Base-by-base conservation (phyloP, 2,888 invertebrate genomes). In the Pogonocherus hispidulus region DNA sequence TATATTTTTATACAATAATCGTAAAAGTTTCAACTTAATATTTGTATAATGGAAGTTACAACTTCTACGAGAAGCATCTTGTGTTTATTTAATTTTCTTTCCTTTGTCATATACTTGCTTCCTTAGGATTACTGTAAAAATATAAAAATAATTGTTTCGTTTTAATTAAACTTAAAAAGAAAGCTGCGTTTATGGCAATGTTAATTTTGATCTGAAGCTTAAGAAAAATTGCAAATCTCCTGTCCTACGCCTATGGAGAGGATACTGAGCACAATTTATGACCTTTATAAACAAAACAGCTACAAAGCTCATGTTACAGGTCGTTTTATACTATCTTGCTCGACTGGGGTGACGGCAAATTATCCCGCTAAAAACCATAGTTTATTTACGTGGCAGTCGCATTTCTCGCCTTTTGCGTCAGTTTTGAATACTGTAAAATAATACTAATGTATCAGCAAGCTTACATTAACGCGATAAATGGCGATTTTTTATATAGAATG, bases 251-350 rank as follows among this genome's bases (percentile, higher is more conserved):
- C 51, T 23, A 6, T 62, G 62, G 49, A 22, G 20, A 37, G n/a
- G 23, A 41, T 20, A 8, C 37, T 27, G 37, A 19, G 35, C 41
- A 23, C 52, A 59, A 66, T 66, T 66, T 66, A 66, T 32, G 44
- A 19, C 44, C 47, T 51, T 59, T 66, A 62, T 66, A 66, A 66
- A 67, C 54, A 63, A 63, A 67, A 63, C 62, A 20, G 59, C 52
- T 59, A 66, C 52, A 66, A 66, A 59, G 23, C 37, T 59, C 59
- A 44, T 52, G 66, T 59, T 66, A 57, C 65, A 57, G 55, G 65
- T 44, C 59, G 49, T 64, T 64, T 64, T 54, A 37, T 56, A 64
- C 37, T 41, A 62, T 57, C 64, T 32, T 27, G 37, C 54, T 37
- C 22, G 41, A 35, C 64, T 32, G 32, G 47, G 44, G 18, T 55